phyloP scores from a whole-genome alignment of 2,888 invertebrate species.

The Dryocosmus kuriphilus region DNA sequence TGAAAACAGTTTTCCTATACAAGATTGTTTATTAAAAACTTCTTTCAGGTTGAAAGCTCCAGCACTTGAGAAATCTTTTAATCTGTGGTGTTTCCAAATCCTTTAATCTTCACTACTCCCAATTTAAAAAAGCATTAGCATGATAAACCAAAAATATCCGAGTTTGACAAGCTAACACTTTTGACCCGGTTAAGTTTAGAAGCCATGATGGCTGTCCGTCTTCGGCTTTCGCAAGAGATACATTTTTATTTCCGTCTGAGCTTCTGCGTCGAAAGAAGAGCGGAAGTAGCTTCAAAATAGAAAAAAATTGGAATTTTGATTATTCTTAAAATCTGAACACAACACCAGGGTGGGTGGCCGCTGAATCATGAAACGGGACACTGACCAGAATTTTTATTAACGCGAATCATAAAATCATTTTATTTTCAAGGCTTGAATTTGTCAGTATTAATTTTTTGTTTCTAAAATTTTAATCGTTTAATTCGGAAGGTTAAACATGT shows the following conservation, averaged over 20 bases:
- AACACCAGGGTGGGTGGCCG: too few species aligned
- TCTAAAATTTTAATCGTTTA: too few species aligned
- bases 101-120: not conserved
- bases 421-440: not conserved
- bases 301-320: conserved; percentile 28
- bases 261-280: conserved; percentile 5
- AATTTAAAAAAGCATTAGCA: not conserved
- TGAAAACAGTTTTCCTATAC: too few species aligned
- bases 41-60: not conserved
- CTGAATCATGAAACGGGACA: too few species aligned
- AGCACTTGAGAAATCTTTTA: too few species aligned
- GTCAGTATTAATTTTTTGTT: too few species aligned
- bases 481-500: too few species aligned
- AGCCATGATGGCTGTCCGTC: conserved; percentile 4
- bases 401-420: not conserved
- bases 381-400: too few species aligned
- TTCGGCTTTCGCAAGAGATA: conserved; percentile 25
- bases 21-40: not conserved
- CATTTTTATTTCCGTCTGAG: conserved; percentile 29
- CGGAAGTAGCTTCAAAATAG: conserved; percentile 34
- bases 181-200: conserved; percentile 24
- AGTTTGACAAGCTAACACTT: conserved; percentile 13
- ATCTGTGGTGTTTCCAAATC: too few species aligned
- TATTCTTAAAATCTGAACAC: not conserved
- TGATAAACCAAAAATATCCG: not conserved